Conservation (phyloP, 2,888 invertebrate species). For the Muscina levida region DNA sequence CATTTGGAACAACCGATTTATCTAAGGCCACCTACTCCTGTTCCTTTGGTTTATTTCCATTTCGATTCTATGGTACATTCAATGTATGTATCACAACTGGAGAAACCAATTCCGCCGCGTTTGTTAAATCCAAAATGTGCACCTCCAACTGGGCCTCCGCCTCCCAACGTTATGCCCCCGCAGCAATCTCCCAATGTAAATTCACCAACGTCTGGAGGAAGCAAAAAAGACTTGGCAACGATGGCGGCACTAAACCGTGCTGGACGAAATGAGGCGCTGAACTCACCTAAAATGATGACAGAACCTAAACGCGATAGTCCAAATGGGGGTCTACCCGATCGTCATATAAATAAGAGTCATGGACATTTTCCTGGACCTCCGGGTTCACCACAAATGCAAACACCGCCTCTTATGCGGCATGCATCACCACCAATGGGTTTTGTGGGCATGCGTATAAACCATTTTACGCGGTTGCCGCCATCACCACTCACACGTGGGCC, state of each 20-base stretch:
- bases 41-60: constrained; percentile 75
- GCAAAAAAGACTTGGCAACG: constrained; percentile 69
- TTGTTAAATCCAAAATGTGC: constrained; percentile 75
- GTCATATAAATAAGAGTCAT: constrained; percentile 41
- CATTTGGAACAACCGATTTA: constrained; percentile 74
- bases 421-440: constrained; percentile 68
- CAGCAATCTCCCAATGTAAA: constrained; percentile 71
- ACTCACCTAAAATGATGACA: constrained; percentile 67
- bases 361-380: constrained; percentile 48
- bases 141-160: constrained; percentile 65
- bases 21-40: constrained; percentile 72
- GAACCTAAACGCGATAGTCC: constrained; percentile 56
- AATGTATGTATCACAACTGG: constrained; percentile 74
- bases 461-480: constrained; percentile 72
- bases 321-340: constrained; percentile 33
- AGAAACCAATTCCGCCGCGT: constrained; percentile 72
- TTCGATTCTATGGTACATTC: constrained; percentile 75
- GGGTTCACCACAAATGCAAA: constrained; percentile 65
- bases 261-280: constrained; percentile 61
- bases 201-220: constrained; percentile 42
- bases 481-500: constrained; percentile 70
- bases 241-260: constrained; percentile 68
- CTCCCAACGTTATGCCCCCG: constrained; percentile 55
- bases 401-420: constrained; percentile 67
- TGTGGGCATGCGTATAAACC: constrained; percentile 69